Base-by-base conservation (phyloP, 2,888 invertebrate species). In the Cerastis rubricosa region DNA sequence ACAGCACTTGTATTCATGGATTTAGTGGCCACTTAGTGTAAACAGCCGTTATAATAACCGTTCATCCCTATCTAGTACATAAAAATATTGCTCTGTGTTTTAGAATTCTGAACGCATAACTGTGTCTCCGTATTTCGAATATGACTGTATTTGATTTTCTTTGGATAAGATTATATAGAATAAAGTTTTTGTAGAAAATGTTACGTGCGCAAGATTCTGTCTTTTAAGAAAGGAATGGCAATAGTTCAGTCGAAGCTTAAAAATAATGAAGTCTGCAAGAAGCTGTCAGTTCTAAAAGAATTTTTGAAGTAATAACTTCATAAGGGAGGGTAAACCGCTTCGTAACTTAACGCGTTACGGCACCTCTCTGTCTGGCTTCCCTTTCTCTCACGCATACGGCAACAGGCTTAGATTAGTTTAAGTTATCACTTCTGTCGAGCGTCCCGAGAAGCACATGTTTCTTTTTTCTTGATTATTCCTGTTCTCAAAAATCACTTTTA, bases 171-270 rank as follows among this genome's bases (percentile, higher is more conserved):
- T 1, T 25, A 14, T 12, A 25, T 35, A 9, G 19, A 19, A 47
- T 19, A 11, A 51, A 17, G n/a, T 17, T 49, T 57, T 25, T 19
- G 5, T n/a, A 45, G 2, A 47, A 67, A 54, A 64, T 4, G 49
- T 74, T 35, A 12, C 57, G 29, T 54, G 64, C 51, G 35, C 47
- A 67, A 14, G 45, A 45, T 65, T 59, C 14, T 72, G 74, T 83
- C 78, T 83, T 75, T 86, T 63, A 40, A 43, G 35, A 68, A 54
- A 51, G 85, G 85, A 81, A 87, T 84, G 85, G 40, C 57, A 65
- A 81, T 25, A 76, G 71, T 71, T 87, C 88, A 87, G 86, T 87
- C 86, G 22, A 71, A 80, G 72, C 76, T 81, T 78, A 85, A 67
- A 57, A 47, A 47, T 72, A 75, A 25, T 64, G n/a, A 61, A 17